Base-by-base conservation (phyloP, 2,113 vertebrate species). In the Grus americana region DNA sequence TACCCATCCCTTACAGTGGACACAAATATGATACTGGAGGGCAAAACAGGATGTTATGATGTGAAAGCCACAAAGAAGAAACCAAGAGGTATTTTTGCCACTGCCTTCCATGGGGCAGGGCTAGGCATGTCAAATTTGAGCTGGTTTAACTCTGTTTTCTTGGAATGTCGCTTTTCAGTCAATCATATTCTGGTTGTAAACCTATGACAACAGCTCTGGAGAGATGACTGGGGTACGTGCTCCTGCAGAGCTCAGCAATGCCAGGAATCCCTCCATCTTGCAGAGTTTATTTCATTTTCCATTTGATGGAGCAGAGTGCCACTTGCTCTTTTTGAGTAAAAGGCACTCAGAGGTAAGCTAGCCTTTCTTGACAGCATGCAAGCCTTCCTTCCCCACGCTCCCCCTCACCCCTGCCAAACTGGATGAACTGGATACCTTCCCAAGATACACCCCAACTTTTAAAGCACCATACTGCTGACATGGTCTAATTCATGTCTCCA, bases 371-470 rank as follows among this genome's bases (percentile, higher is more conserved):
- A 84, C 19, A 71, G 46, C 27, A 0, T 0, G 2, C 54, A 46
- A 3, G 12, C 10, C 79, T 52, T 80, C 55, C 72, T 96, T 42
- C 85, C 47, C 58, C 47, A 68, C 2, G 1, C 15, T 82, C 46
- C 55, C 87, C 50, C 46, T 79, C 44, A 50, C 55, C 76, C 76
- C 79, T 71, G 91, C 66, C 57, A 78, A 91, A 90, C 94, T 94
- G 93, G 95, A 94, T 34, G 26, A 67, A 79, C 83, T 93, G 85
- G 79, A 94, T 94, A 59, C 49, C 73, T 93, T 73, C 81, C 68
- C 54, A 80, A 96, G 96, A 95, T 97, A 95, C 75, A 92, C 76
- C 91, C 76, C 62, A 55, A 79, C n/a, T 74, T 89, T 66, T 73
- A 74, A 94, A 92, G 87, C 44, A 2, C 12, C 2, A 3, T 30